Evolutionary conservation across 2,797 vertebrate species (phyloP).

Genomic region (Pachyuromys duprasi): DNA sequence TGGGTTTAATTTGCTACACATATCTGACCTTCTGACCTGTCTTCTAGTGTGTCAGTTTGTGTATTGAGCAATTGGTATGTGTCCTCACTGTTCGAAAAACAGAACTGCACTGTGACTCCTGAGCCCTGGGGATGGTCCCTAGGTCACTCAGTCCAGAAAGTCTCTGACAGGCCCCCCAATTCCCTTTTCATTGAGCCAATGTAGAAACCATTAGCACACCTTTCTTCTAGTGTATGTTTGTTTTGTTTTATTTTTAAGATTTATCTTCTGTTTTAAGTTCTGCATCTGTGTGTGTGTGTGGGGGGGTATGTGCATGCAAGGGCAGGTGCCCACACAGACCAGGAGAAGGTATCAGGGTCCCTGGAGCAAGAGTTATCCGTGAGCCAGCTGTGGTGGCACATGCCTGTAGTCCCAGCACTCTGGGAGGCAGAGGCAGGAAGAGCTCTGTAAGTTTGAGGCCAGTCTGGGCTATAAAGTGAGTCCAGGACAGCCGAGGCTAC

Average conservation of each 20-base stretch:
- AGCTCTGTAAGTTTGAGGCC: too few species aligned
- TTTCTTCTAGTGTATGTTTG: constrained; percentile 43
- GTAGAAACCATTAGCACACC: neutral
- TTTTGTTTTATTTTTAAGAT: neutral
- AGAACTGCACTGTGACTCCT: constrained; percentile 21
- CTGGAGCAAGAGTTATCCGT: neutral
- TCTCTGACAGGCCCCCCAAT: neutral
- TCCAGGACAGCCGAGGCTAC: too few species aligned
- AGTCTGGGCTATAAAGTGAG: too few species aligned
- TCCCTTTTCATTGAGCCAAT: constrained; percentile 23
- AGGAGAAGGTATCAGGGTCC: neutral
- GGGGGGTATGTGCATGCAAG: neutral
- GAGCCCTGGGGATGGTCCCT: neutral
- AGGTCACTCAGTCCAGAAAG: neutral
- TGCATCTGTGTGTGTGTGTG: neutral
- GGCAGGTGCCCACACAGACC: neutral
- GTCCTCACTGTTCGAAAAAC: constrained; percentile 49
- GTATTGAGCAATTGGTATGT: neutral
- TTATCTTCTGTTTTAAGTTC: neutral
- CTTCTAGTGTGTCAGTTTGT: constrained; percentile 21
- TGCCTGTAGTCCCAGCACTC: too few species aligned
- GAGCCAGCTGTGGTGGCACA: too few species aligned
- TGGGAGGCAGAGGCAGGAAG: too few species aligned
- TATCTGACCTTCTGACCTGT: constrained; percentile 10
- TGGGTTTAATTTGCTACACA: neutral